Conservation (phyloP, 2,888 invertebrate species). For the Flexamia atlantica region DNA sequence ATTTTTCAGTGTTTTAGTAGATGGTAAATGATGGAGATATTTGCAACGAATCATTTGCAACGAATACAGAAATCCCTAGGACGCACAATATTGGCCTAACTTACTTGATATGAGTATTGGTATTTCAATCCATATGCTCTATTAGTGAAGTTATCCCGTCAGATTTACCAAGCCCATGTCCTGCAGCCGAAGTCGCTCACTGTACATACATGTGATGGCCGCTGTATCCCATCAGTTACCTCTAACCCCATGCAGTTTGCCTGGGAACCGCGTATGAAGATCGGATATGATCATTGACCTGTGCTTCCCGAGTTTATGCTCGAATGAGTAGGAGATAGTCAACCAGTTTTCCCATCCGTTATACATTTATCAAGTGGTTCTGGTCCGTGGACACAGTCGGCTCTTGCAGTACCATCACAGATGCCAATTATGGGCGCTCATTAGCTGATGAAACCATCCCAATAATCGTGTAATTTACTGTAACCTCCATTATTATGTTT, state of each 20-base stretch:
- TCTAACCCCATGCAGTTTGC: not conserved
- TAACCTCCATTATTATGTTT: not conserved
- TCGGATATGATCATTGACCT: conserved; percentile 47
- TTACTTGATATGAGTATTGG: too few species aligned
- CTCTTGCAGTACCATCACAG: not conserved
- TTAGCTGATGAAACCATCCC: conserved; percentile 22
- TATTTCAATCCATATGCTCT: too few species aligned
- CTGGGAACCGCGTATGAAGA: conserved; percentile 22
- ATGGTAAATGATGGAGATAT: too few species aligned
- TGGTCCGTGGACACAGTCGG: conserved; percentile 27
- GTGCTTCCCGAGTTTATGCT: conserved; percentile 29
- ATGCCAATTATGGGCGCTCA: conserved; percentile 32
- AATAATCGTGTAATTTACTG: not conserved
- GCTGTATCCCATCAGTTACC: not conserved
- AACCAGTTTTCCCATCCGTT: conserved; percentile 42
- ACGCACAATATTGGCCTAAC: too few species aligned
- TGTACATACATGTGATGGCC: too few species aligned
- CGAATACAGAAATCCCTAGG: too few species aligned
- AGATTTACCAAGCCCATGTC: too few species aligned
- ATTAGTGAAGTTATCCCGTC: too few species aligned
- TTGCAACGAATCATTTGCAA: too few species aligned
- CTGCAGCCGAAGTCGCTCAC: too few species aligned
- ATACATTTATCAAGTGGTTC: conserved; percentile 47
- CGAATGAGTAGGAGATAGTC: conserved; percentile 51
- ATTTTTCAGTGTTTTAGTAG: too few species aligned